phyloP scores from a whole-genome alignment of 2,797 vertebrate species.

The Sebastes reedi region DNA sequence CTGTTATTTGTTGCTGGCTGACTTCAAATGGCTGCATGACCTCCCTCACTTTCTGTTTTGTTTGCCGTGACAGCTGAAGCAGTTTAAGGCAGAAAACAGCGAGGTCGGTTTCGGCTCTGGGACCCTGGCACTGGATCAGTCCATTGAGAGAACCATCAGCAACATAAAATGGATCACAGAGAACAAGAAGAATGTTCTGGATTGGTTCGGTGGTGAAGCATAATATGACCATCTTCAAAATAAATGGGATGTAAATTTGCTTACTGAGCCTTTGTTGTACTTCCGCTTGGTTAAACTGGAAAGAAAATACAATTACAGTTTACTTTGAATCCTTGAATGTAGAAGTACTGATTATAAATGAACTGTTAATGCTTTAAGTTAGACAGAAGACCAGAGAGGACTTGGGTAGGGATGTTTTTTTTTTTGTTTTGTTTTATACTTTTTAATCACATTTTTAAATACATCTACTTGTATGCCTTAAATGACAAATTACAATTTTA shows the following conservation, averaged over 20 bases:
- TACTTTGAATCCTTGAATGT: background rate
- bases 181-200: slow-evolving; percentile 74
- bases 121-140: slow-evolving; percentile 89
- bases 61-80: slow-evolving; percentile 80
- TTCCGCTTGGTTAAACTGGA: background rate
- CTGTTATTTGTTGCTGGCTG: background rate
- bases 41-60: background rate
- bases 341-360: background rate
- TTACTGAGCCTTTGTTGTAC: background rate
- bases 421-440: background rate
- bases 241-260: background rate
- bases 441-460: background rate
- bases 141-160: slow-evolving; percentile 87
- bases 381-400: background rate
- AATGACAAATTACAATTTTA: background rate
- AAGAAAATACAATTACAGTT: background rate
- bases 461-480: background rate
- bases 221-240: background rate
- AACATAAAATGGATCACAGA: slow-evolving; percentile 91
- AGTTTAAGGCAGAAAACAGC: slow-evolving; percentile 85
- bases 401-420: background rate
- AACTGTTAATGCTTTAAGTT: background rate
- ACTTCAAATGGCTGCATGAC: background rate
- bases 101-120: slow-evolving; percentile 89
- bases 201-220: slow-evolving; percentile 76